These are phyloP conservation scores for Microctonus aethiopoides DNA, from an alignment of 2,888 invertebrate genomes.

Conservation along the genomic window DNA sequence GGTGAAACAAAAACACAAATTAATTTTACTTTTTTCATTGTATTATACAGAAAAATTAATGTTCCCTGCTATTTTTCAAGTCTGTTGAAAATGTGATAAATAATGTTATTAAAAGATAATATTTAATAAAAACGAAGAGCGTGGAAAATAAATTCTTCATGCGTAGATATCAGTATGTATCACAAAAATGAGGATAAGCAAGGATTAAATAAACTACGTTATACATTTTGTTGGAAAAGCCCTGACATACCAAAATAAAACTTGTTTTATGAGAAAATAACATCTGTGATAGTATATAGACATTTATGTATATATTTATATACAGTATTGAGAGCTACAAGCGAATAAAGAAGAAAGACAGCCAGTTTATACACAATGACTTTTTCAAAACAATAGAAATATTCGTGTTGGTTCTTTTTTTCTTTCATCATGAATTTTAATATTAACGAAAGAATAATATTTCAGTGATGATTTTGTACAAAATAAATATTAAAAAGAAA, in stretches of 20 bases:
- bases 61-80: neutral
- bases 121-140: neutral
- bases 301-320: neutral
- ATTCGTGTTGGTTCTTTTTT: neutral
- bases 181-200: neutral
- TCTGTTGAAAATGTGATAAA: too few species aligned
- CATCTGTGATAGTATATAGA: slow-evolving; percentile 21
- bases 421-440: neutral
- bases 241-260: slow-evolving; percentile 15
- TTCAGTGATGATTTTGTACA: too few species aligned
- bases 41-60: neutral
- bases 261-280: slow-evolving; percentile 32
- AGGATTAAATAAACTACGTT: neutral
- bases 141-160: neutral
- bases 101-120: neutral
- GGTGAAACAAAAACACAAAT: neutral
- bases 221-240: slow-evolving; percentile 7
- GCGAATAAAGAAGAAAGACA: neutral
- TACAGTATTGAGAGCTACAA: neutral
- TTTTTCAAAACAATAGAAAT: neutral
- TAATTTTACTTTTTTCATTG: neutral
- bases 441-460: neutral
- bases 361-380: neutral
- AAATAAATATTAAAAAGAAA: too few species aligned
- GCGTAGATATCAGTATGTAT: slow-evolving; percentile 4